Percentiles rank a stretch among this genome's conserved stretches.
phyloP scores from a whole-genome alignment of 2,797 vertebrate species.

The Lates japonicus region DNA sequence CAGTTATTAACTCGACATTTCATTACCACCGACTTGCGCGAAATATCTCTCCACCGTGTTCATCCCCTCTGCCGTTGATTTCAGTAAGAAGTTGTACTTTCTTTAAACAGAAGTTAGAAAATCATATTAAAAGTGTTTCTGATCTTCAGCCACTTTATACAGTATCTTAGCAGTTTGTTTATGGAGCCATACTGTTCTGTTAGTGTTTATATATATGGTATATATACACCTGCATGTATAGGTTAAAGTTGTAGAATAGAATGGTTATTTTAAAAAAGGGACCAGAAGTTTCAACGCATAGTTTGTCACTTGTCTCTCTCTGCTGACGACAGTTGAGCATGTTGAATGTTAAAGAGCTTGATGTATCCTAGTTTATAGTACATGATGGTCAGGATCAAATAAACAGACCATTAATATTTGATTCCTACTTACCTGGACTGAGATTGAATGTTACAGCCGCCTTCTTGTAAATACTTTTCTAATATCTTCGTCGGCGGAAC shows the following conservation, averaged over 20 bases:
- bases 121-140: neutral
- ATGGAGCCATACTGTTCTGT: conserved; percentile 55
- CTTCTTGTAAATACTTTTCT: conserved; percentile 79
- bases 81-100: conserved; percentile 47
- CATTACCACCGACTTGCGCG: conserved; percentile 3
- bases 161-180: conserved; percentile 26
- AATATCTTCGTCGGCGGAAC: conserved; percentile 54
- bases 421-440: conserved; percentile 54
- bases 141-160: conserved; percentile 13
- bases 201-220: conserved; percentile 26
- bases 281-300: conserved; percentile 56
- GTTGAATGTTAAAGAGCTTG: conserved; percentile 40
- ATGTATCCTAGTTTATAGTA: conserved; percentile 53
- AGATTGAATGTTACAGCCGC: conserved; percentile 56
- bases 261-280: conserved; percentile 67
- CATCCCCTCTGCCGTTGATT: conserved; percentile 10
- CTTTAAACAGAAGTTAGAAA: conserved; percentile 24
- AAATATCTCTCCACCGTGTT: conserved; percentile 2
- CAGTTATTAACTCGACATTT: neutral
- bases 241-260: too few relatives aligned
- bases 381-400: conserved; percentile 38
- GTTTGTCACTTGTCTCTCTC: conserved; percentile 36
- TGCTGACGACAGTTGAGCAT: conserved; percentile 38
- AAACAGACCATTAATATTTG: conserved; percentile 21
- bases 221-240: conserved; percentile 46